These are phyloP conservation scores for Lucifuga dentata DNA, from an alignment of 2,113 vertebrate species.

Conservation along the genomic window DNA sequence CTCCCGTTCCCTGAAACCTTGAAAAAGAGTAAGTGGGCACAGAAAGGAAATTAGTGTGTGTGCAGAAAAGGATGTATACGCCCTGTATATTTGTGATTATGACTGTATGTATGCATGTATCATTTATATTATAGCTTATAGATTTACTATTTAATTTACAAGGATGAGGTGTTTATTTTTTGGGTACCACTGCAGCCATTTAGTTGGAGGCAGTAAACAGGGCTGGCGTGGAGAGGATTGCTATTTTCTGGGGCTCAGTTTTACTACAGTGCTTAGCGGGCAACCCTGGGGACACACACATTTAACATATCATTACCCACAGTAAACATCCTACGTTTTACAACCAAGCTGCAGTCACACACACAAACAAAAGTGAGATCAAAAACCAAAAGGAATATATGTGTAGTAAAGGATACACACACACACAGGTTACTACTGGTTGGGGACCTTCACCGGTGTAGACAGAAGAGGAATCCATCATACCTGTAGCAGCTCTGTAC, in stretches of 20 bases:
- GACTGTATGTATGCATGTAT: no score
- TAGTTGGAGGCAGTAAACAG: slow-evolving; percentile 42
- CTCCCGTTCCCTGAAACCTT: no score
- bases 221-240: not conserved
- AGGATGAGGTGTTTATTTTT: slow-evolving; percentile 7
- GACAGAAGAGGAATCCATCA: slow-evolving; percentile 73
- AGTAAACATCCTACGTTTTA: slow-evolving; percentile 58
- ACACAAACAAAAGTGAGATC: slow-evolving; percentile 15
- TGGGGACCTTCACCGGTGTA: slow-evolving; percentile 57
- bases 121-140: not conserved
- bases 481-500: slow-evolving; percentile 49
- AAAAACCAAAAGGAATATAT: not conserved
- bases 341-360: slow-evolving; percentile 35
- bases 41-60: no score
- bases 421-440: slow-evolving; percentile 12
- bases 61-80: no score
- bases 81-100: not conserved
- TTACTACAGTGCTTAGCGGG: slow-evolving; percentile 48
- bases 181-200: slow-evolving; percentile 9
- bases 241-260: slow-evolving; percentile 42
- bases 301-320: slow-evolving; percentile 72
- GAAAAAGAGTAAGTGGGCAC: no score
- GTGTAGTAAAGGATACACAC: not conserved
- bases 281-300: slow-evolving; percentile 60
- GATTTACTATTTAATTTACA: slow-evolving; percentile 25